Conservation (phyloP, 2,888 invertebrate genomes). For the Cephus sareptanus region DNA sequence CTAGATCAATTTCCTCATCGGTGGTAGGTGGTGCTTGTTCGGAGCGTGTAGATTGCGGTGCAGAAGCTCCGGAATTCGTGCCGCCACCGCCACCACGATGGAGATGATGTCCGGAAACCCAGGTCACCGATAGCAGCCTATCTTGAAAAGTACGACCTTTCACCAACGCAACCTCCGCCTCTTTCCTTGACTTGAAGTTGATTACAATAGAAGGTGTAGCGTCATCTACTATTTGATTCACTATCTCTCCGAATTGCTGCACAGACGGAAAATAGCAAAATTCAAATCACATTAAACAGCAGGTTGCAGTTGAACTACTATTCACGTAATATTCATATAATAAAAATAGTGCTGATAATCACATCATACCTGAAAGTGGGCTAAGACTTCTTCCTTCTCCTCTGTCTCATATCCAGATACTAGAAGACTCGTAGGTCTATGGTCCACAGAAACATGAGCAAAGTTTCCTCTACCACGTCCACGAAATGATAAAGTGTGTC, state of each 20-base stretch:
- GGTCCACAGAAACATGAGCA: conserved; percentile 79
- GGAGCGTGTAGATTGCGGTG: conserved; percentile 49
- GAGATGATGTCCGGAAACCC: conserved; percentile 65
- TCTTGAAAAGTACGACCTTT: conserved; percentile 83
- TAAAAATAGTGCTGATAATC: conserved; percentile 14
- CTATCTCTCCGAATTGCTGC: conserved; percentile 89
- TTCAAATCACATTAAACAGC: neutral
- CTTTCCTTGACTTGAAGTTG: conserved; percentile 80
- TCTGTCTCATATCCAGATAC: conserved; percentile 89
- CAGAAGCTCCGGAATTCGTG: conserved; percentile 35
- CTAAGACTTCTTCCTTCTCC: conserved; percentile 82
- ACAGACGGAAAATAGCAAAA: conserved; percentile 29
- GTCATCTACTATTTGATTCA: conserved; percentile 82
- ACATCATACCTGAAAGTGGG: conserved; percentile 83
- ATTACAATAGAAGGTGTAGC: conserved; percentile 81
- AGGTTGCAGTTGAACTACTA: neutral
- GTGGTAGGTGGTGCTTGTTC: conserved; percentile 55
- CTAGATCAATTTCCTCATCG: conserved; percentile 61
- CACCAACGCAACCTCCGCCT: conserved; percentile 81
- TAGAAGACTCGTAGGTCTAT: conserved; percentile 85
- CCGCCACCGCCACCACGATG: conserved; percentile 66
- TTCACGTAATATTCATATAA: neutral
- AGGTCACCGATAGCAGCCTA: conserved; percentile 67
- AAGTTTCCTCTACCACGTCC: conserved; percentile 61
- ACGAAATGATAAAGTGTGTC: conserved; percentile 45